Conservation (phyloP, 2,797 vertebrate genomes). For the Gymnoscopelus braueri region DNA sequence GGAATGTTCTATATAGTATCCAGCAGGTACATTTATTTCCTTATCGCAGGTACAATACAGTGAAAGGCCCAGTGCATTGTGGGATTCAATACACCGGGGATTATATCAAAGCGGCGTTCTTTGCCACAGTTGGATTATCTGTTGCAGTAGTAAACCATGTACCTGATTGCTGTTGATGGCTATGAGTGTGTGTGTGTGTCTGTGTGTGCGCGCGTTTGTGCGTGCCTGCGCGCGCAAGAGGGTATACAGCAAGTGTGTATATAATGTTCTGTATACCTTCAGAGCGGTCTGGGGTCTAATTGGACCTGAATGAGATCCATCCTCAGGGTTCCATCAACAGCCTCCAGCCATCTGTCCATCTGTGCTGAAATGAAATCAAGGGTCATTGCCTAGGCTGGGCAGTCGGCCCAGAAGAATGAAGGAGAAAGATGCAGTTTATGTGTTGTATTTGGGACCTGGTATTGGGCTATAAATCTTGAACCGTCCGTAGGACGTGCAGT, state of each 20-base stretch:
- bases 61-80: conserved; percentile 75
- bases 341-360: conserved; percentile 38
- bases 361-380: conserved; percentile 44
- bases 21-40: conserved; percentile 76
- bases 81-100: conserved; percentile 72
- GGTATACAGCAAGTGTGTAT: conserved; percentile 1
- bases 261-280: conserved; percentile 33
- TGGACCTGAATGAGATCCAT: conserved; percentile 58
- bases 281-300: conserved; percentile 46
- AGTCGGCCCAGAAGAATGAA: conserved; percentile 18
- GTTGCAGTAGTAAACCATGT: conserved; percentile 55
- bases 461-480: too few species aligned
- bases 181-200: conserved; percentile 38
- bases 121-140: conserved; percentile 44
- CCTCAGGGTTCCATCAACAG: conserved; percentile 35
- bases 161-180: conserved; percentile 32
- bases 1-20: conserved; percentile 58
- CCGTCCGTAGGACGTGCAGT: too few species aligned
- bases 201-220: neutral
- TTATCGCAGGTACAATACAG: conserved; percentile 85
- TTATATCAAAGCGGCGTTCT: conserved; percentile 57
- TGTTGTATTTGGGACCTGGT: too few species aligned
- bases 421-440: conserved; percentile 24
- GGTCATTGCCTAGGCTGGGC: conserved; percentile 20
- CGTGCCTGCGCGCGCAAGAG: conserved; percentile 28